A percentile compares a stretch with the other conserved stretches of the same genome.
Conservation (phyloP, 1,140 invertebrate genomes). For the Drosophila nikananu region DNA sequence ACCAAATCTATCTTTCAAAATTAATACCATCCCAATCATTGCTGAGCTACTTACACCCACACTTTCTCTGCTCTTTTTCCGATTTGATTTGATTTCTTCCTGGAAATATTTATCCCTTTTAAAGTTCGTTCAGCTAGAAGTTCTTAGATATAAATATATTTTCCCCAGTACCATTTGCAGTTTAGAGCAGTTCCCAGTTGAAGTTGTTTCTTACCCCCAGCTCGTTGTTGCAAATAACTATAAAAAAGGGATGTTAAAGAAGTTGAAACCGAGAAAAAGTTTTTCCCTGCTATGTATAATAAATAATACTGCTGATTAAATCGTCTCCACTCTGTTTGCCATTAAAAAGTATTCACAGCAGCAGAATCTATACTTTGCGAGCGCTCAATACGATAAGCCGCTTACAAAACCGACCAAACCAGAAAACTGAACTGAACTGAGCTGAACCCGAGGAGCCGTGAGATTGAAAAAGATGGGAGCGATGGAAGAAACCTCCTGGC, state of each 20-base stretch:
- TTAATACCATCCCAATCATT: constrained; percentile 7
- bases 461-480: constrained; percentile 25
- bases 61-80: constrained; percentile 7
- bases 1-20: constrained; percentile 6
- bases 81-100: constrained; percentile 15
- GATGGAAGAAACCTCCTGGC: constrained; percentile 16
- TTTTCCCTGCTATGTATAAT: constrained; percentile 73
- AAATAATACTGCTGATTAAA: constrained; percentile 83
- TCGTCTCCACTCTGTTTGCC: constrained; percentile 75
- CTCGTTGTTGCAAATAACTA: constrained; percentile 27
- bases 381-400: constrained; percentile 79
- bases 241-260: constrained; percentile 16
- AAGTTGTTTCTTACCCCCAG: constrained; percentile 40
- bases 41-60: background rate
- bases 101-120: constrained; percentile 17
- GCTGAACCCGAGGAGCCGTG: constrained; percentile 19
- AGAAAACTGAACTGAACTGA: constrained; percentile 33
- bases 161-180: constrained; percentile 60
- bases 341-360: constrained; percentile 82
- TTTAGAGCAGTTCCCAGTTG: constrained; percentile 59
- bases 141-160: constrained; percentile 49
- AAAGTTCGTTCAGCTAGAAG: constrained; percentile 68
- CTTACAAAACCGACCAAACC: constrained; percentile 67
- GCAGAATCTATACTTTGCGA: constrained; percentile 79
- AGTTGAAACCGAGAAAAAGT: constrained; percentile 63